Conservation (phyloP, 2,113 vertebrate genomes). For the Hyla sarda region DNA sequence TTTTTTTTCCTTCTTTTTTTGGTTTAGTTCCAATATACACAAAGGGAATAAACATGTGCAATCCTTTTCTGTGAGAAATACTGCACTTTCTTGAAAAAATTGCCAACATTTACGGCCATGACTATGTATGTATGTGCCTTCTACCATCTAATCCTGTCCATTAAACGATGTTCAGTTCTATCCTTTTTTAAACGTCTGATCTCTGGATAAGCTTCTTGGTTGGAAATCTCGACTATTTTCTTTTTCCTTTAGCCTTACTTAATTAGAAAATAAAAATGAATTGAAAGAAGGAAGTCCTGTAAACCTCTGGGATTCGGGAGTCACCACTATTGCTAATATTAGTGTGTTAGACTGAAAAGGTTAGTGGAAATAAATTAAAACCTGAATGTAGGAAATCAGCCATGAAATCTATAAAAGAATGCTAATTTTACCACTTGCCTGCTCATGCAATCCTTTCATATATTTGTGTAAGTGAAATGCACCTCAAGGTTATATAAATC, state of each 20-base stretch:
- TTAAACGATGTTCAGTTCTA: too few relatives aligned
- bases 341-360: not conserved
- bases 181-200: too few relatives aligned
- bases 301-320: not conserved
- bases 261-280: not conserved
- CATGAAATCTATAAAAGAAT: not conserved
- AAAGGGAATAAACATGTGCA: too few relatives aligned
- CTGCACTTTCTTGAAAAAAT: too few relatives aligned
- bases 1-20: too few relatives aligned
- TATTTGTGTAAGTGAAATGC: not conserved
- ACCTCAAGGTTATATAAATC: constrained; percentile 13
- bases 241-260: not conserved
- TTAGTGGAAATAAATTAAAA: not conserved
- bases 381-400: constrained; percentile 7
- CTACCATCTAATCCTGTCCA: too few relatives aligned
- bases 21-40: too few relatives aligned
- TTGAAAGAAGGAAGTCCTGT: not conserved
- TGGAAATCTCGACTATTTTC: not conserved
- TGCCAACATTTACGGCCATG: too few relatives aligned
- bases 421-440: constrained; percentile 5
- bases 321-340: not conserved
- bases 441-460: not conserved
- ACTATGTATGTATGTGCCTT: too few relatives aligned
- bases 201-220: not conserved
- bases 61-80: too few relatives aligned